Base-by-base conservation (phyloP, 2,888 invertebrate genomes). In the Aporophyla lueneburgensis region DNA sequence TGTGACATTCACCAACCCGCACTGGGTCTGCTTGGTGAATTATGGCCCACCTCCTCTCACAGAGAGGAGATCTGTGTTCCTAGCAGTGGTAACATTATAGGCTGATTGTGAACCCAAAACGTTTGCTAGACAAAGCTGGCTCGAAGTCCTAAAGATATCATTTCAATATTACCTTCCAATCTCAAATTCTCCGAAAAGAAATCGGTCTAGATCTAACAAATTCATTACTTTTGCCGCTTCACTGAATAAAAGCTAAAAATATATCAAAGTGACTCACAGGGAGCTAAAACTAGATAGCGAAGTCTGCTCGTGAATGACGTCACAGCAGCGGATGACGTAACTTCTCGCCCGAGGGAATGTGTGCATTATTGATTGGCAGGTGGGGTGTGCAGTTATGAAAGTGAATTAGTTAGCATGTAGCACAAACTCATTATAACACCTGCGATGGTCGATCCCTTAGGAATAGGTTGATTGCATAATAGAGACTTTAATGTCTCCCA, bases 321-420 rank as follows among this genome's bases (percentile, higher is more conserved):
- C 72, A 73, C 40, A 19, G 53, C 65, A 27, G 1, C 27, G 40
- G 21, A 5, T 84, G 81, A 81, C 82, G 82, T 81, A 66, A 85
- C 10, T 7, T 16, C 27, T 43, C 63, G 46, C 77, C 83, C 53
- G 53, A 62, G 86, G 74, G 78, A 85, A 68, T 73, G 61, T 70
- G 65, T 83, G 83, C 83, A 85, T 69, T 85, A 85, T 85, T 83
- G 86, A 83, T 83, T 83, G 33, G 19, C 51, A 33, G 68, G 65
- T 63, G 51, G 61, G 59, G 51, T 81, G 71, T 75, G 70, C 85
- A 75, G 63, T 61, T 76, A 84, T 75, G 63, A 61, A 56, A 69
- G 59, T 46, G 51, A 46, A 21, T 67, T 63, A 59, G 24, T 53
- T n/a, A 33, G 53, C 59, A 66, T 46, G 62, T 67, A n/a, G 49